phyloP scores from a whole-genome alignment of 2,113 vertebrate genomes.

The Cairina moschata region DNA sequence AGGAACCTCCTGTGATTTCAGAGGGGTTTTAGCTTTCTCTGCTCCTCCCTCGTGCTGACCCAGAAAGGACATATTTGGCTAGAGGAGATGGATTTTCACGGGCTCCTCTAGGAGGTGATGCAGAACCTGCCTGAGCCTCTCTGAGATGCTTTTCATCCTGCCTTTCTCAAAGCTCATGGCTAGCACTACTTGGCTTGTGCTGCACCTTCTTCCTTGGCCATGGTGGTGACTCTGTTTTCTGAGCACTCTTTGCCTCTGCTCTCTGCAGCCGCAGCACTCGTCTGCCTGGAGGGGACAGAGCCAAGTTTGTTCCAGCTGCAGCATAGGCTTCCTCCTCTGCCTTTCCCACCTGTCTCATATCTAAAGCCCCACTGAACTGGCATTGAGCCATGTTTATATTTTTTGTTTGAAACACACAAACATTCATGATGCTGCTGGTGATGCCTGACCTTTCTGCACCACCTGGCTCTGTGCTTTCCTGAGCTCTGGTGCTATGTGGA shows the following conservation, averaged over 20 bases:
- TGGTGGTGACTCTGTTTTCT: background rate
- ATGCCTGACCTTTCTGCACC: background rate
- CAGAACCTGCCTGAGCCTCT: background rate
- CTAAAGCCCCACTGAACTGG: fast-evolving
- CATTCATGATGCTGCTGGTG: background rate
- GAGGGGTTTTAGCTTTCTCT: conserved; percentile 40
- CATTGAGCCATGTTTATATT: background rate
- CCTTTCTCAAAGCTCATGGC: background rate
- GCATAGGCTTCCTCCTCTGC: background rate
- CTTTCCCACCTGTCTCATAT: background rate
- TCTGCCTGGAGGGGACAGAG: background rate
- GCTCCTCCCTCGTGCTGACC: background rate
- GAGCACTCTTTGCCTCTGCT: background rate
- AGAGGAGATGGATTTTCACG: background rate
- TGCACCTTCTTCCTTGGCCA: background rate
- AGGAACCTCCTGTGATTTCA: conserved; percentile 32
- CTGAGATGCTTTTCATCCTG: background rate
- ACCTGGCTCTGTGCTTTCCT: background rate
- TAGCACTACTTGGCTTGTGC: background rate
- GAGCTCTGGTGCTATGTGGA: background rate
- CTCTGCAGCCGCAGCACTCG: background rate
- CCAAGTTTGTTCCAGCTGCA: background rate
- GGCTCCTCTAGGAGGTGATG: background rate
- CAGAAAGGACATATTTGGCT: background rate
- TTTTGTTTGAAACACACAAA: background rate